A percentile compares a stretch with the other conserved stretches of the same genome.
These are phyloP conservation scores for Ictidomys tridecemlineatus DNA, from an alignment of 2,113 vertebrate species.

Conservation along the genomic window DNA sequence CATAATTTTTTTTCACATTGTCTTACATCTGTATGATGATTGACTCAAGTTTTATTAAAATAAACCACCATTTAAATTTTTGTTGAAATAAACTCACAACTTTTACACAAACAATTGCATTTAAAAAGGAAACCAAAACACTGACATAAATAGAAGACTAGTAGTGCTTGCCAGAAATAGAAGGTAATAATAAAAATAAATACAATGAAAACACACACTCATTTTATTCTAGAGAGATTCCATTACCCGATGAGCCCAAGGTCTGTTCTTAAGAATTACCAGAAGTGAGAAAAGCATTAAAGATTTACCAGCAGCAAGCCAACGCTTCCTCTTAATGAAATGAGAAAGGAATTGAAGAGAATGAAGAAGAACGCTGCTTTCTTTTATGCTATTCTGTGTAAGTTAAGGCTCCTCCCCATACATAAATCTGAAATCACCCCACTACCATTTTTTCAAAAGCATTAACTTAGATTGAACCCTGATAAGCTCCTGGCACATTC, in stretches of 20 bases:
- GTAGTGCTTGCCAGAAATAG: not conserved
- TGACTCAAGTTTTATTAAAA: not conserved
- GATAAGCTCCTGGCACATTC: not conserved
- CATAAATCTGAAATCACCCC: not conserved
- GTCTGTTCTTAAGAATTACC: not conserved
- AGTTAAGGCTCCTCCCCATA: accelerated
- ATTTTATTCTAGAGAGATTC: not conserved
- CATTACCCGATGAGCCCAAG: accelerated
- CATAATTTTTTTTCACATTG: not conserved
- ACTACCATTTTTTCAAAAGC: not conserved
- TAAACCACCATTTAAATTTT: not conserved
- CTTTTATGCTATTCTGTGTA: not conserved
- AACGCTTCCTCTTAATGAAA: not conserved
- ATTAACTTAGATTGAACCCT: not conserved
- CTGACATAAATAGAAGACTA: not conserved
- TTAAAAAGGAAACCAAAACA: constrained; percentile 1
- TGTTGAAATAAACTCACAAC: not conserved
- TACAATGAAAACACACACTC: not conserved
- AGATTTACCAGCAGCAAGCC: not conserved
- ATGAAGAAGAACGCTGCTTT: not conserved
- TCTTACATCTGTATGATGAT: not conserved
- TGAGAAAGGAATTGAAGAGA: not conserved
- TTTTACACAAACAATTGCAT: not conserved
- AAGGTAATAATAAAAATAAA: not conserved
- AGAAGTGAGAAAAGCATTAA: not conserved